Evolutionary conservation across 2,888 invertebrate genomes (phyloP).

Genomic region (Meliscaeva auricollis): DNA sequence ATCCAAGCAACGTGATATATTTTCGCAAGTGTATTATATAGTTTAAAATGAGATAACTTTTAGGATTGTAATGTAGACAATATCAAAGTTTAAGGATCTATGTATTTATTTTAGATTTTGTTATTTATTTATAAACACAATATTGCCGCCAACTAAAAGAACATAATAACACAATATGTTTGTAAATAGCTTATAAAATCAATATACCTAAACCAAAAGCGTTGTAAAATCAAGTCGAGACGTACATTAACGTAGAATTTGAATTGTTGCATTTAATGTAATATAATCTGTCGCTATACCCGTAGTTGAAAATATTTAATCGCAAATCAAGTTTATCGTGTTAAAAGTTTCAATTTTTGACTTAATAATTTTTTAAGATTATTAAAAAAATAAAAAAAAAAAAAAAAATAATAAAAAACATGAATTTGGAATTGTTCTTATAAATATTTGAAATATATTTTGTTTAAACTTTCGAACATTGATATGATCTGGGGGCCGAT

Average conservation of each 20-base stretch:
- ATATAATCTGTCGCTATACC: constrained; percentile 58
- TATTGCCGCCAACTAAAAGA: constrained; percentile 9
- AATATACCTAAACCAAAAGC: not conserved
- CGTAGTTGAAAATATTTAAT: constrained; percentile 37
- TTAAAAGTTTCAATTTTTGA: constrained; percentile 50
- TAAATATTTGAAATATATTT: too few species aligned
- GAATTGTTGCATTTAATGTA: constrained; percentile 70
- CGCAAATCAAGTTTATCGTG: constrained; percentile 38
- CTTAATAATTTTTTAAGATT: constrained; percentile 53
- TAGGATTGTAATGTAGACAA: constrained; percentile 8
- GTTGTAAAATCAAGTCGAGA: constrained; percentile 20
- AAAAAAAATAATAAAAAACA: not conserved
- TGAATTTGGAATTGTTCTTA: not conserved
- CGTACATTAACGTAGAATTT: constrained; percentile 27
- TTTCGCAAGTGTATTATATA: constrained; percentile 61
- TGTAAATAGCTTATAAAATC: constrained; percentile 12
- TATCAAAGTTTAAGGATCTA: constrained; percentile 51
- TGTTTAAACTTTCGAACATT: too few species aligned
- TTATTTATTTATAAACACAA: constrained; percentile 51
- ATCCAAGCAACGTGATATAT: constrained; percentile 34
- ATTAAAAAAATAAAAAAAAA: constrained; percentile 11
- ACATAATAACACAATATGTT: constrained; percentile 17
- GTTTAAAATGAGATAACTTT: constrained; percentile 30
- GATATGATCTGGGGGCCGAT: too few species aligned
- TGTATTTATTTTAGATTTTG: constrained; percentile 72